Evolutionary conservation across 2,113 vertebrate species (phyloP), one percentile per base, ranked within the genome.

Genomic region (Sceloporus tristichus): DNA sequence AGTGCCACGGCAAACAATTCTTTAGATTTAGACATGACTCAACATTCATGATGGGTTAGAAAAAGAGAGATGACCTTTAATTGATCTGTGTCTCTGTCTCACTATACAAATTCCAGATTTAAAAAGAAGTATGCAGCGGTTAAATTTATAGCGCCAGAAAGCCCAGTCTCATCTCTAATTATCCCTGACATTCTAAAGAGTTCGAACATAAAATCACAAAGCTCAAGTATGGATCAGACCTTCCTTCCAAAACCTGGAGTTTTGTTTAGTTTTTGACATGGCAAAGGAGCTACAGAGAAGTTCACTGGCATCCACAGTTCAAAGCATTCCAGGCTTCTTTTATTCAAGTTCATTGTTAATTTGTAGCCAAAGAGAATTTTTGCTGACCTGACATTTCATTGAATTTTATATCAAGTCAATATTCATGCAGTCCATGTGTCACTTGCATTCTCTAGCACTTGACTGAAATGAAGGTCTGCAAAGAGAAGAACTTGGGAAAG

Each of bases 261-360:
- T 90, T 71, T 77, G 48, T 70, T 76, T 42, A 54, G 38, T 11
- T 78, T 90, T 85, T 89, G 42, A 78, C n/a, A 73, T 0, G 56
- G 81, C 62, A 76, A 84, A 66, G 81, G 62, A 54, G 21, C 73
- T 73, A 13, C n/a, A 38, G 38, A 77, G 65, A 83, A 82, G 65
- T 86, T 86, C 84, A 89, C 16, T 68, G 79, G 34, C 34, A 66
- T 68, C 71, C 29, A 78, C 10, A 83, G 85, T 83, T 86, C 84
- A 70, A 82, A 82, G 42, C 53, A 42, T 48, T 18, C 34, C 25
- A 42, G 34, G 5, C 73, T 65, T 56, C 65, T 70, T 83, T 71
- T 29, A 90, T 77, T 86, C 79, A 62, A 9, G 53, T 34, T 73
- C 84, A 68, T 81, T 70, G 40, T 73, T 83, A 84, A 84, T 84